phyloP scores from a whole-genome alignment of 2,888 invertebrate species.

The Psococerastis gibbosa region DNA sequence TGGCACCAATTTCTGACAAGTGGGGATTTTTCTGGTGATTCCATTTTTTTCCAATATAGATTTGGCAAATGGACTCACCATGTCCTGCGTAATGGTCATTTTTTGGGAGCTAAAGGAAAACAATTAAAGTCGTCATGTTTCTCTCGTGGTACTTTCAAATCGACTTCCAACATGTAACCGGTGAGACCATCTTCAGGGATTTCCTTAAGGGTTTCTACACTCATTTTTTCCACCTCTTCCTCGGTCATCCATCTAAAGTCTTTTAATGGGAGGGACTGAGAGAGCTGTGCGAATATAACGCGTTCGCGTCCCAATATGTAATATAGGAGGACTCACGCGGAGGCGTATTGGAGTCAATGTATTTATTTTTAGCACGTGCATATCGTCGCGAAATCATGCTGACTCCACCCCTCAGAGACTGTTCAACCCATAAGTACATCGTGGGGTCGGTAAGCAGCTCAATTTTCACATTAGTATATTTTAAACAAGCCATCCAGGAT shows the following conservation, averaged over 20 bases:
- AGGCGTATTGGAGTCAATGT: conserved; percentile 13
- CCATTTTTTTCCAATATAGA: no score
- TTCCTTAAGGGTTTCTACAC: conserved; percentile 9
- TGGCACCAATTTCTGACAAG: conserved; percentile 12
- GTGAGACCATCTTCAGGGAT: conserved; percentile 13
- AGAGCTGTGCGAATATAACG: conserved; percentile 18
- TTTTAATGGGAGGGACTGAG: conserved; percentile 17
- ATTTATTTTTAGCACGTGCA: conserved; percentile 14
- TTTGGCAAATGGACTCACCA: conserved; percentile 1
- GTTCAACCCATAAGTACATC: not conserved
- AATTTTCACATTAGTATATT: not conserved
- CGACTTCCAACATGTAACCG: conserved; percentile 22
- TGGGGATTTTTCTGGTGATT: no score
- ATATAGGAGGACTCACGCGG: no score
- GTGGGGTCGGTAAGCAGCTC: conserved; percentile 3
- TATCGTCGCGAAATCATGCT: conserved; percentile 10
- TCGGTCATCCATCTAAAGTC: conserved; percentile 18
- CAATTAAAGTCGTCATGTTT: conserved; percentile 22
- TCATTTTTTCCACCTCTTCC: conserved; percentile 12
- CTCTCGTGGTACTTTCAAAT: conserved; percentile 21
- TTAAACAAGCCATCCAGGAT: not conserved
- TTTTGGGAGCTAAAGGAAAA: conserved; percentile 19
- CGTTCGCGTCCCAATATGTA: conserved; percentile 18
- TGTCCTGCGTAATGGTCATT: conserved; percentile 5
- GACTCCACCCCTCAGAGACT: no score